Percentiles rank a stretch among this genome's conserved stretches.
phyloP scores from a whole-genome alignment of 2,113 vertebrate genomes.

The Probosciger aterrimus region DNA sequence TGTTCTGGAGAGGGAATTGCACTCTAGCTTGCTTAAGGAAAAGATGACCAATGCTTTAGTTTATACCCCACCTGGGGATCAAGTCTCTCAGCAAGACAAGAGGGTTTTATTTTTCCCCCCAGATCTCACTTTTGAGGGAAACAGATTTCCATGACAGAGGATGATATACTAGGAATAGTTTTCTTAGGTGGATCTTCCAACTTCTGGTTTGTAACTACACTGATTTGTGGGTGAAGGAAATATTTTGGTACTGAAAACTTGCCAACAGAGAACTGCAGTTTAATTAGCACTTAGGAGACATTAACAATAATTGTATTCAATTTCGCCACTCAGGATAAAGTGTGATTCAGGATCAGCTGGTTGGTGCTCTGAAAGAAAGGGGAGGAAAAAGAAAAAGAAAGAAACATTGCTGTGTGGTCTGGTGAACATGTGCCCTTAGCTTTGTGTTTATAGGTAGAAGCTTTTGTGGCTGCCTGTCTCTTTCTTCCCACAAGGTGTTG shows the following conservation, averaged over 20 bases:
- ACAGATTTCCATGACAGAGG: neutral
- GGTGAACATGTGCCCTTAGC: neutral
- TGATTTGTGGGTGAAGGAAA: slow-evolving; percentile 40
- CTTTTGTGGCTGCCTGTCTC: slow-evolving; percentile 10
- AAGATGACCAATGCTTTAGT: neutral
- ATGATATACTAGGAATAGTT: neutral
- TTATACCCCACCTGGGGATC: neutral
- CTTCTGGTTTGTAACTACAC: slow-evolving; percentile 1
- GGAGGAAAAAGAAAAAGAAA: neutral
- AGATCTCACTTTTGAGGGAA: neutral
- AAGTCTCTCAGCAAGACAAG: neutral
- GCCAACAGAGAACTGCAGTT: slow-evolving; percentile 28
- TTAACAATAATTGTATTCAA: slow-evolving; percentile 21
- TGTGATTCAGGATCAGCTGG: neutral
- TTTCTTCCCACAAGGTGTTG: neutral
- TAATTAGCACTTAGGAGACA: slow-evolving; percentile 39
- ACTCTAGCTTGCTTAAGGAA: neutral
- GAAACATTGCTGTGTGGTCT: neutral
- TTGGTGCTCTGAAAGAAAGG: neutral
- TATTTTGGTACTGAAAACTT: slow-evolving; percentile 29
- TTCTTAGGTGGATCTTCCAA: neutral
- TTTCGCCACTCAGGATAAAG: neutral
- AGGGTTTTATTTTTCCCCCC: accelerated
- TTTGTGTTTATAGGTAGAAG: neutral
- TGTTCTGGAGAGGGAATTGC: neutral